phyloP scores from a whole-genome alignment of 2,113 vertebrate species.

The Orientallactaga bullata region DNA sequence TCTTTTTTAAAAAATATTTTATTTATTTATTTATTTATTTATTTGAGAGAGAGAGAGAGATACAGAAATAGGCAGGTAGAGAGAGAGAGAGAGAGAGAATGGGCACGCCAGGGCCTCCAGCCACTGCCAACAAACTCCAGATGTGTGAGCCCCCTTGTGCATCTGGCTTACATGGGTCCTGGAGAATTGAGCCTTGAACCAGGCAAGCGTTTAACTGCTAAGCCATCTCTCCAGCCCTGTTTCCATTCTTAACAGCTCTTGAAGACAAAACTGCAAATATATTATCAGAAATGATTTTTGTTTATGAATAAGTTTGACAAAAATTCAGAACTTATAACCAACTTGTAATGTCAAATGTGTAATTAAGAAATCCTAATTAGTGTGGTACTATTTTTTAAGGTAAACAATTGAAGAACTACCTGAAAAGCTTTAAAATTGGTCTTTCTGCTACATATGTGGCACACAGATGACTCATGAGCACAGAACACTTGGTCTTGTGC shows the following conservation, averaged over 20 bases:
- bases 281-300: conserved; percentile 63
- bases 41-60: no score
- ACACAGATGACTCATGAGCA: neutral
- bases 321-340: conserved; percentile 57
- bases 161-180: no score
- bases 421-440: conserved; percentile 85
- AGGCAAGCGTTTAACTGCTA: no score
- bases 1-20: no score
- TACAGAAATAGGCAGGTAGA: no score
- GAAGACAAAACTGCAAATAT: conserved; percentile 75
- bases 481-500: neutral
- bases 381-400: conserved; percentile 61
- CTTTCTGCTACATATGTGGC: conserved; percentile 72
- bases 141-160: no score
- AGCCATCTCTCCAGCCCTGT: no score
- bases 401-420: conserved; percentile 53
- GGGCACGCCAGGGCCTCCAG: no score
- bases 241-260: conserved; percentile 60
- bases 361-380: conserved; percentile 27
- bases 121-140: no score
- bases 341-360: conserved; percentile 33
- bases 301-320: conserved; percentile 63
- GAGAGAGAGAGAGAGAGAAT: no score
- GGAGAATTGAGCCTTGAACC: no score
- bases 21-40: no score